Percentiles rank a stretch among this genome's conserved stretches.
Conservation (phyloP, 2,888 invertebrate genomes). For the Artemia sinica region DNA sequence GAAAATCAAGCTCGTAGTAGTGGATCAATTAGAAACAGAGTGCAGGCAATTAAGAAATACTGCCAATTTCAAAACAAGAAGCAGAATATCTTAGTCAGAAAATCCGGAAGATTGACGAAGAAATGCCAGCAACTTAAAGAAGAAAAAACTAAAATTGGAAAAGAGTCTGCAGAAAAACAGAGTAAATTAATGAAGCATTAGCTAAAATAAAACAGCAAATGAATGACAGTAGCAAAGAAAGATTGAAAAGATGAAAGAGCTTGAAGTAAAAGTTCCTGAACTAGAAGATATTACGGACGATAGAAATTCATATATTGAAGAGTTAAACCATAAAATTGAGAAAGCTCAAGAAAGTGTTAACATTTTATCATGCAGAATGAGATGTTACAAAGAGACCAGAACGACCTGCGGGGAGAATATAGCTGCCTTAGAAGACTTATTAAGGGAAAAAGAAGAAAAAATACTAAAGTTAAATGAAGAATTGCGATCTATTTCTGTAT, state of each 20-base stretch:
- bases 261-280: not conserved
- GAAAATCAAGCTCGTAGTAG: too few relatives aligned
- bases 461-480: not conserved
- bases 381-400: not conserved
- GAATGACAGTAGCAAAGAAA: not conserved
- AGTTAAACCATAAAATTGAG: not conserved
- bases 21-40: too few relatives aligned
- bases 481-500: not conserved
- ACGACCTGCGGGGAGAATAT: not conserved
- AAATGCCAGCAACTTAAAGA: not conserved
- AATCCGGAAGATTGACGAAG: not conserved
- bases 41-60: too few relatives aligned
- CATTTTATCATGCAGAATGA: not conserved
- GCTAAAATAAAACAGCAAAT: constrained; percentile 1
- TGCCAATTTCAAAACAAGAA: too few relatives aligned
- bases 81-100: too few relatives aligned
- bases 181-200: not conserved
- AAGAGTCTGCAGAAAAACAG: not conserved
- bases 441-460: not conserved
- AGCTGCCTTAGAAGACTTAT: not conserved
- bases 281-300: constrained; percentile 2
- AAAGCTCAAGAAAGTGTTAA: not conserved
- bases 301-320: not conserved
- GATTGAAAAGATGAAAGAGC: constrained; percentile 11
- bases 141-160: not conserved